Base-by-base conservation (phyloP, 2,797 vertebrate genomes). In the Smutsia temminckii region DNA sequence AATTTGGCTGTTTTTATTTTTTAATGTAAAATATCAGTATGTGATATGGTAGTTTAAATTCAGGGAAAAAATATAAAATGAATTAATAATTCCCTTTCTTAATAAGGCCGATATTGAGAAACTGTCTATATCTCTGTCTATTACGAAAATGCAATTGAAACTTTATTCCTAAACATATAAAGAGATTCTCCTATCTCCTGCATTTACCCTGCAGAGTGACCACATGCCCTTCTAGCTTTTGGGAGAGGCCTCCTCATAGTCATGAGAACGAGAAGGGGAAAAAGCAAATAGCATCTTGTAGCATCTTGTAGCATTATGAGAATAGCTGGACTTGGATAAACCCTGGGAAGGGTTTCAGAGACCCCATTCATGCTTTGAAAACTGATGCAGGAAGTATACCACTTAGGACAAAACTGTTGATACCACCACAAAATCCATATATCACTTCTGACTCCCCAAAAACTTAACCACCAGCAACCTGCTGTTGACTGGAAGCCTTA, bases 41-140 rank as follows among this genome's bases (percentile, higher is more conserved):
- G 18, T 80, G 29, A 40, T 69, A 53, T 10, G 37, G 51, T 59
- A 66, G 8, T 71, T 93, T 64, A 94, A 93, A 83, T 57, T 55
- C 1, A 51, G 37, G 21, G 18, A 49, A 85, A 80, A 86, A 91
- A 49, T 46, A 29, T 49, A 64, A 57, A 90, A 55, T 68, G 32
- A 93, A 53, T 77, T 14, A 49, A 9, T 87, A 81, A 51, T 89
- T 91, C 21, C 46, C 40, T 61, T 83, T 90, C 46, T 59, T 77
- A 64, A 23, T 87, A 85, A 75, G 12, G 11, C 51, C 59, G 92
- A 1, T 81, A 37, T 79, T 96, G 74, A 89, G 85, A 95, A 95
- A 78, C 40, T 34, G 5, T 66, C 59, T 51, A 5, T 85, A 32
- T 80, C 53, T 80, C 14, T 86, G 85, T 59, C 0, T 72, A 71